Evolutionary conservation across 2,888 invertebrate genomes (phyloP), one percentile per base, ranked within the genome.

Genomic region (Monoplex corrugatus): DNA sequence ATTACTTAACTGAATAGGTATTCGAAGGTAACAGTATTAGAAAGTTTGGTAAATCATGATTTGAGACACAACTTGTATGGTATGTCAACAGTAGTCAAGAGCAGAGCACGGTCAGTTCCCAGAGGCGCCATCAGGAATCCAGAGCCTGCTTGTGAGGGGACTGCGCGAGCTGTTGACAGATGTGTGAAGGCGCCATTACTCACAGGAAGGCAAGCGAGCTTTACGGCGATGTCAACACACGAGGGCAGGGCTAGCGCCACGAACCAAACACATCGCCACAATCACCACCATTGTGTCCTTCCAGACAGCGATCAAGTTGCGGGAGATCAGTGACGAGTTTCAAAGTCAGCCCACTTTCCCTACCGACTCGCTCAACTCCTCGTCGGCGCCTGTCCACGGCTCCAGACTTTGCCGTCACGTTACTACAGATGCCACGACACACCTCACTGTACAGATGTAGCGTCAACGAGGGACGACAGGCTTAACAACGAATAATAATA

Each of bases 241-340:
- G 57, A 57, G 50, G 84, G 84, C 50, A 50, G 57, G 84, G 35
- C 35, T 19, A 38, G 84, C 84, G 43, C 32, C 45, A 2, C 5
- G 23, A 57, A 57, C 84, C 84, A 84, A 84, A 84, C 82, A 40
- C 82, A 3, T 45, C n/a, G 13, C 84, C 50, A 84, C 84, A 84
- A 57, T 84, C 84, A 38, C 57, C 38, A 35, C 23, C 32, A 84
- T 84, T 84, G 84, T 84, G 57, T 84, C 84, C 6, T 80, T 80
- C 43, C 40, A 32, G 44, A 35, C 5, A 10, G 84, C 45, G 84
- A 84, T 84, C 84, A 57, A 19, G 44, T 84, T 84, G 84, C 84
- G 8, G 84, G 50, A n/a, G 84, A 84, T 57, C 84, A 84, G 84
- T 57, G 84, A 84, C 35, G 57, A 84, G 57, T 84, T 84, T 84